A percentile compares a stretch with the other conserved stretches of the same genome.
These are phyloP conservation scores for Nebria salina DNA, from an alignment of 2,888 invertebrate genomes.

Conservation along the genomic window DNA sequence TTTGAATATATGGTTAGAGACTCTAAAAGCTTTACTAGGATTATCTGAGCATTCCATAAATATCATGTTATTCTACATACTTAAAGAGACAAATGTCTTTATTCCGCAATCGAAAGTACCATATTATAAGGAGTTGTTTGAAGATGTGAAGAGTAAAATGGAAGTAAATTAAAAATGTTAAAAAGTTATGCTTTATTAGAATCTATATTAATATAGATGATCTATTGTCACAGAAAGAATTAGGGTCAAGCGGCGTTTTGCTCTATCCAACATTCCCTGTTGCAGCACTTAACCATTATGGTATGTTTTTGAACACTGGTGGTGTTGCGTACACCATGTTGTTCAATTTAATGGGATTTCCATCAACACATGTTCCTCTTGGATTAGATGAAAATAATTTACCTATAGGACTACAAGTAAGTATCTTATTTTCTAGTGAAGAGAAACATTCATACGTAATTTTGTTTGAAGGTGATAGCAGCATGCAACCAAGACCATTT, in stretches of 20 bases:
- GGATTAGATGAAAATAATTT: constrained; percentile 71
- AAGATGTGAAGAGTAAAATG: constrained; percentile 60
- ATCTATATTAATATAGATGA: not conserved
- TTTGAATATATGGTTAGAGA: constrained; percentile 54
- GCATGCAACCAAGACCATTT: constrained; percentile 80
- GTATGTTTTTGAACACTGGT: constrained; percentile 68
- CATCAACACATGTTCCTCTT: constrained; percentile 79
- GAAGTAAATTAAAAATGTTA: constrained; percentile 57
- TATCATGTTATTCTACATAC: constrained; percentile 63
- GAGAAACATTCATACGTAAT: constrained; percentile 1
- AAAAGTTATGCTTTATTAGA: not conserved
- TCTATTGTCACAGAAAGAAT: constrained; percentile 62
- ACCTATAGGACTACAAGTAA: constrained; percentile 81
- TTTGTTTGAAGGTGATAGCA: constrained; percentile 71
- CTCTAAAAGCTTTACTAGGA: constrained; percentile 58
- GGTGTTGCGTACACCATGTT: constrained; percentile 73
- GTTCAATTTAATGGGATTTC: constrained; percentile 79
- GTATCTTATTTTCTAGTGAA: not conserved
- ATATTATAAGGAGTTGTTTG: constrained; percentile 56
- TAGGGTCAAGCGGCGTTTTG: constrained; percentile 77
- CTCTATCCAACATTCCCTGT: constrained; percentile 76
- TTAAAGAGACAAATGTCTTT: constrained; percentile 61
- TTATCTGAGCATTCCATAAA: constrained; percentile 62
- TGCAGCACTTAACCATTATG: constrained; percentile 73
- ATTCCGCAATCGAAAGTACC: constrained; percentile 57